These are phyloP conservation scores for Anorthoa munda DNA, from an alignment of 2,888 invertebrate genomes.

Conservation along the genomic window DNA sequence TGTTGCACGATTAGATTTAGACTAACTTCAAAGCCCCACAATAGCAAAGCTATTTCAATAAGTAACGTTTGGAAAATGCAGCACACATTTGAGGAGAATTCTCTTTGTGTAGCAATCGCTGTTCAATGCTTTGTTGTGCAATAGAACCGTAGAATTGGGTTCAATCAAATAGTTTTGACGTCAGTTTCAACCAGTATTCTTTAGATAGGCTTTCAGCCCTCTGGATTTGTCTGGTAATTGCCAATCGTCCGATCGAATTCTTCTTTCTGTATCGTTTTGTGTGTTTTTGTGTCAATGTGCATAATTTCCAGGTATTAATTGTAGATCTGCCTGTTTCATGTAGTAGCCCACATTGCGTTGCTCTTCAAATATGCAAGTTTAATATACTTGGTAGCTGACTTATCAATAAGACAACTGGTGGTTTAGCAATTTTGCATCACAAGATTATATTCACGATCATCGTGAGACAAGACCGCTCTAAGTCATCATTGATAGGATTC, in stretches of 20 bases:
- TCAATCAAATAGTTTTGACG: constrained; percentile 38
- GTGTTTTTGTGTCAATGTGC: constrained; percentile 11
- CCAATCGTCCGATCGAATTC: constrained; percentile 21
- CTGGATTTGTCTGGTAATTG: constrained; percentile 31
- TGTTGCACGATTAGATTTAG: constrained; percentile 1
- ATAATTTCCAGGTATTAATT: constrained; percentile 7
- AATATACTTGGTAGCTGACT: neutral
- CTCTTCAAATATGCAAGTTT: neutral
- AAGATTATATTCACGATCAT: constrained; percentile 22
- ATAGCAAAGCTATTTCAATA: constrained; percentile 22
- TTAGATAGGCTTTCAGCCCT: constrained; percentile 27
- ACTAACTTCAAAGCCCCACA: neutral
- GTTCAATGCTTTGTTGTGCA: constrained; percentile 14
- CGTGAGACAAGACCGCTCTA: neutral
- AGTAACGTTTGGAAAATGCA: constrained; percentile 25
- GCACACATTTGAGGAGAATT: constrained; percentile 7
- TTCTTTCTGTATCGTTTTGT: constrained; percentile 1
- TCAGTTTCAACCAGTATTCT: constrained; percentile 6
- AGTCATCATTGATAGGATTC: neutral
- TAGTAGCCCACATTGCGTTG: neutral
- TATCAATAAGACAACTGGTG: neutral
- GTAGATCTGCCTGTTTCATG: neutral
- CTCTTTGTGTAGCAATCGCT: constrained; percentile 8
- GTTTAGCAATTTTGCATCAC: neutral
- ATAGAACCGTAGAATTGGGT: constrained; percentile 38